phyloP scores from a whole-genome alignment of 2,113 vertebrate genomes.

The Lutjanus erythropterus region DNA sequence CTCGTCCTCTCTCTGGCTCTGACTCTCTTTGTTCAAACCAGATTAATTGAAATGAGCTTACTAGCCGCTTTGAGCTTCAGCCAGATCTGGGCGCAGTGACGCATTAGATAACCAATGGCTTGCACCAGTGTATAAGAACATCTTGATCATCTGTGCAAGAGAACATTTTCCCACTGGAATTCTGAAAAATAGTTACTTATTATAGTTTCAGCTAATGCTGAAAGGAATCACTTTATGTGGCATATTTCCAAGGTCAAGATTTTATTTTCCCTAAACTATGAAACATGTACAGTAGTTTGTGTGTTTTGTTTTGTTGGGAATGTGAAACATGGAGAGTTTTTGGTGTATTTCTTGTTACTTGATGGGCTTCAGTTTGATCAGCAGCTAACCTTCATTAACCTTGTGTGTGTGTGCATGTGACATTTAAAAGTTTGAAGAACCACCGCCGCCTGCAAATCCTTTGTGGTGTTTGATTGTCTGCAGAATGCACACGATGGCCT shows the following conservation, averaged over 20 bases:
- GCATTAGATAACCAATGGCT: constrained; percentile 40
- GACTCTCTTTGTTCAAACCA: constrained; percentile 44
- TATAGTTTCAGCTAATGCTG: not conserved
- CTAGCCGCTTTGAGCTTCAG: constrained; percentile 58
- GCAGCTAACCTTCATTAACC: constrained; percentile 41
- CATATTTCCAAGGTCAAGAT: constrained; percentile 15
- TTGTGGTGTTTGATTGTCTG: constrained; percentile 34
- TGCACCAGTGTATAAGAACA: constrained; percentile 31
- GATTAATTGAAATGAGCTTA: constrained; percentile 70
- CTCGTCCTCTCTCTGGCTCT: not conserved
- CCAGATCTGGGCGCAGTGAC: constrained; percentile 41
- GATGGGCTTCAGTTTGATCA: constrained; percentile 19
- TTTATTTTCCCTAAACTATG: not conserved
- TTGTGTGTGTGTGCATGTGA: constrained; percentile 53
- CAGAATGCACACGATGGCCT: constrained; percentile 13
- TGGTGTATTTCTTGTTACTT: not conserved
- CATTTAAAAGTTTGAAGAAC: constrained; percentile 8
- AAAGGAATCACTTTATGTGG: not conserved
- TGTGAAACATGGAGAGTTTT: not conserved
- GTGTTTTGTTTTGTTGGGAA: not conserved
- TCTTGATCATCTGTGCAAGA: not conserved
- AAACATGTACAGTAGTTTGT: not conserved
- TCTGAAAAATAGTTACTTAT: not conserved
- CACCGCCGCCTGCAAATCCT: constrained; percentile 28
- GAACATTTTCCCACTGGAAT: not conserved